These are phyloP conservation scores for Clinocottus analis DNA, from an alignment of 2,113 vertebrate genomes.

Conservation along the genomic window DNA sequence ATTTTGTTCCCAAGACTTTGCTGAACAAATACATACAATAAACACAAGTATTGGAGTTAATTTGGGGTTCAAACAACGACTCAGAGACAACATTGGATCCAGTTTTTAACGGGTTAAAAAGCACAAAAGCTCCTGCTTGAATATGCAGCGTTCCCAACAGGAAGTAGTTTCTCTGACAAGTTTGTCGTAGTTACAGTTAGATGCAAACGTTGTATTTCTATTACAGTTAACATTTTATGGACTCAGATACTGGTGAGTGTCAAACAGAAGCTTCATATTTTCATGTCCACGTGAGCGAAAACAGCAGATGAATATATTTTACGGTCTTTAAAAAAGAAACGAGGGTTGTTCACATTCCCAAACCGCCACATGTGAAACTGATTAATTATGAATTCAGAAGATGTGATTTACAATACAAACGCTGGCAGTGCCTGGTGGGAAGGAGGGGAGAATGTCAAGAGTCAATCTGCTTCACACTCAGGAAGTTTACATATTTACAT, in stretches of 20 bases:
- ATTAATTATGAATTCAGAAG: conserved; percentile 47
- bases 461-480: conserved; percentile 36
- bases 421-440: conserved; percentile 3
- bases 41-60: too few species aligned
- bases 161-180: conserved; percentile 4
- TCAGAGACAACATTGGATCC: too few species aligned
- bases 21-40: too few species aligned
- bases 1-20: too few species aligned
- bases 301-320: not conserved
- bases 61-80: too few species aligned
- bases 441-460: conserved; percentile 34
- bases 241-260: not conserved
- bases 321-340: too few species aligned
- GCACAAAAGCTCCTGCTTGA: conserved; percentile 34
- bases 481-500: conserved; percentile 34
- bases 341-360: conserved; percentile 17
- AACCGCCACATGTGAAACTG: not conserved
- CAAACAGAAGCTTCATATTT: not conserved
- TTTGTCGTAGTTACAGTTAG: not conserved
- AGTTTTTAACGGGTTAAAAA: too few species aligned
- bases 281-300: not conserved
- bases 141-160: conserved; percentile 19
- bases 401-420: conserved; percentile 42
- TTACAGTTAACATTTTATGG: not conserved
- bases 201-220: conserved; percentile 5